Conservation (phyloP, 1,140 invertebrate species). For the Drosophila ohnishii region DNA sequence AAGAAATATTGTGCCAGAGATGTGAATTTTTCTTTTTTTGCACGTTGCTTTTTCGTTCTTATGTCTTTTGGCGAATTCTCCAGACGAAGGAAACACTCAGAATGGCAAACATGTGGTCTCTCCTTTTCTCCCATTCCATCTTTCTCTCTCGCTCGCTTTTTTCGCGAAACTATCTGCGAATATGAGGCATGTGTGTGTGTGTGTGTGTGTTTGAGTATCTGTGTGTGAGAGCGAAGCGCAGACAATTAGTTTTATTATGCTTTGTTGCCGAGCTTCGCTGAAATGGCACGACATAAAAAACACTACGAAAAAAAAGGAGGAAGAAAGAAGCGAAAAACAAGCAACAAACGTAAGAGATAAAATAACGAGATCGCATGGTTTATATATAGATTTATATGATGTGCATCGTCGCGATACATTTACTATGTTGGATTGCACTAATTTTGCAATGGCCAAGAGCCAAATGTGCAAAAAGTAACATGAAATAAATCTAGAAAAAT, state of each 20-base stretch:
- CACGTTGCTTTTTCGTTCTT: slow-evolving; percentile 3
- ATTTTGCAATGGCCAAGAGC: slow-evolving; percentile 63
- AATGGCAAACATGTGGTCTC: slow-evolving; percentile 75
- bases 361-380: slow-evolving; percentile 43
- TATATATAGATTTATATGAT: slow-evolving; percentile 54
- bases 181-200: slow-evolving; percentile 12
- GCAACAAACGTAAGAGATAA: slow-evolving; percentile 59
- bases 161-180: slow-evolving; percentile 39
- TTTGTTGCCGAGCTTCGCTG: slow-evolving; percentile 81
- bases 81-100: slow-evolving; percentile 61
- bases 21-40: slow-evolving; percentile 25
- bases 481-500: slow-evolving; percentile 29
- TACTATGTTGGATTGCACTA: slow-evolving; percentile 46
- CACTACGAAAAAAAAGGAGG: slow-evolving; percentile 44
- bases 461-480: slow-evolving; percentile 55
- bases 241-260: slow-evolving; percentile 82
- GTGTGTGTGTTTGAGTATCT: slow-evolving; percentile 29
- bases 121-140: slow-evolving; percentile 22
- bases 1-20: slow-evolving; percentile 39
- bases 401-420: slow-evolving; percentile 72
- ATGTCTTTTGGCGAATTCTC: slow-evolving; percentile 53
- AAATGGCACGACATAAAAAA: slow-evolving; percentile 81
- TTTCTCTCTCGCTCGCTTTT: slow-evolving; percentile 10
- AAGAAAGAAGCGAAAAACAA: slow-evolving; percentile 19
- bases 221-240: slow-evolving; percentile 78